Evolutionary conservation across 2,888 invertebrate genomes (phyloP).

Genomic region (Hirtodrosophila confusa): DNA sequence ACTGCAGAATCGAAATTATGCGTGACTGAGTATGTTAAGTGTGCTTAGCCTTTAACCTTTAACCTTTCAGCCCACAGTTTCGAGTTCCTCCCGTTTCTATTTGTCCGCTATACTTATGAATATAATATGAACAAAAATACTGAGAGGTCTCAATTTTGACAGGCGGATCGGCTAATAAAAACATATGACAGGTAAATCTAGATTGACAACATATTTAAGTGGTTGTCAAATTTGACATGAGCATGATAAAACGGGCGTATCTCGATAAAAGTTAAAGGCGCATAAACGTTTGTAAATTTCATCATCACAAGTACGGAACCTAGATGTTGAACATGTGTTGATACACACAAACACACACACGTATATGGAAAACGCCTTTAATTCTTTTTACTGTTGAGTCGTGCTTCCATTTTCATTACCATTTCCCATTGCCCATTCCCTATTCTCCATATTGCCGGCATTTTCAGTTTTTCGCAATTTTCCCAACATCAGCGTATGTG

Average conservation of each 20-base stretch:
- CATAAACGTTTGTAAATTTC: conserved; percentile 17
- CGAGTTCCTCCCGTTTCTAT: no score
- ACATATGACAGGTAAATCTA: no score
- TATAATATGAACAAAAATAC: no score
- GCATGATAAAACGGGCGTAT: neutral
- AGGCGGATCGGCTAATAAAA: no score
- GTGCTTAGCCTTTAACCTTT: no score
- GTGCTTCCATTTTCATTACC: conserved; percentile 40
- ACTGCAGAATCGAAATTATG: no score
- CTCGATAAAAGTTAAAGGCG: neutral
- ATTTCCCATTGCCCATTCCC: conserved; percentile 7
- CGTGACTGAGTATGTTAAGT: no score
- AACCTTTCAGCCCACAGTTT: no score
- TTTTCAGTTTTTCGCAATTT: conserved; percentile 18
- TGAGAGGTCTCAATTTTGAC: no score
- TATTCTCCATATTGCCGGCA: neutral
- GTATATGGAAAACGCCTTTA: conserved; percentile 15
- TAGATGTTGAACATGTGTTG: conserved; percentile 21
- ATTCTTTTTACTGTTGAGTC: conserved; percentile 29
- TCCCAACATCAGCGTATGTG: conserved; percentile 8
- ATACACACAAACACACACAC: conserved; percentile 16
- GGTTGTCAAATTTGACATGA: no score
- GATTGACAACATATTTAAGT: no score
- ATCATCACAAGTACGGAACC: conserved; percentile 8
- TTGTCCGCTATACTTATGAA: no score